phyloP scores from a whole-genome alignment of 2,888 invertebrate genomes.

The Spodoptera exigua region DNA sequence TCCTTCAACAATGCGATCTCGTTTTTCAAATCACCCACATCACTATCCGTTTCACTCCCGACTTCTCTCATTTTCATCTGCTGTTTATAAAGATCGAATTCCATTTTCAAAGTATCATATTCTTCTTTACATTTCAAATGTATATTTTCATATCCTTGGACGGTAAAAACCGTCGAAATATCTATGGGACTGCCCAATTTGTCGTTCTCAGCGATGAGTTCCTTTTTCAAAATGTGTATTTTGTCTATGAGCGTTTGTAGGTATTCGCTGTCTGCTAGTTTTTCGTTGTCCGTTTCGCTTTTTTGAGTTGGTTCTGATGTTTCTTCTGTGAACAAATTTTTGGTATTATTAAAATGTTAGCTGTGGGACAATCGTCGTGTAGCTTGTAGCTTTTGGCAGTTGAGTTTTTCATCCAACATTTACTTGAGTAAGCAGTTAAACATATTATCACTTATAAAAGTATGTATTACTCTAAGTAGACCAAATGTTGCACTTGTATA shows the following conservation, averaged over 20 bases:
- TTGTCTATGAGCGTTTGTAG: slow-evolving; percentile 90
- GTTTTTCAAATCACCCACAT: slow-evolving; percentile 85
- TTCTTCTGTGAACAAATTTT: slow-evolving; percentile 26
- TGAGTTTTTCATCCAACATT: too few relatives aligned
- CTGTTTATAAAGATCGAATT: slow-evolving; percentile 91
- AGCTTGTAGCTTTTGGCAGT: too few relatives aligned
- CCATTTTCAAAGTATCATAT: slow-evolving; percentile 89
- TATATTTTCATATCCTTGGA: slow-evolving; percentile 77
- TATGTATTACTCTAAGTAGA: too few relatives aligned
- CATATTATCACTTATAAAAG: too few relatives aligned
- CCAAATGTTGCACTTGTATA: too few relatives aligned
- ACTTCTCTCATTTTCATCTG: slow-evolving; percentile 68
- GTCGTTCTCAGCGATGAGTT: slow-evolving; percentile 90
- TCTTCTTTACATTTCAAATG: slow-evolving; percentile 91
- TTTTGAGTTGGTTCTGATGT: slow-evolving; percentile 66
- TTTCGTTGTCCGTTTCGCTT: slow-evolving; percentile 85
- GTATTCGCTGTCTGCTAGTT: slow-evolving; percentile 84
- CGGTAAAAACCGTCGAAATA: slow-evolving; percentile 86
- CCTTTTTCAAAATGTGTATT: slow-evolving; percentile 90
- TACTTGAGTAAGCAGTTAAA: too few relatives aligned
- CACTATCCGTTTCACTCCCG: slow-evolving; percentile 69
- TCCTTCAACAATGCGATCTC: slow-evolving; percentile 92
- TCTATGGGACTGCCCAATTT: slow-evolving; percentile 90
- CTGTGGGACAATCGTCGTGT: too few relatives aligned
- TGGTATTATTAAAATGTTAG: too few relatives aligned